Base-by-base conservation (phyloP, 2,113 vertebrate species). In the Callipepla squamata region DNA sequence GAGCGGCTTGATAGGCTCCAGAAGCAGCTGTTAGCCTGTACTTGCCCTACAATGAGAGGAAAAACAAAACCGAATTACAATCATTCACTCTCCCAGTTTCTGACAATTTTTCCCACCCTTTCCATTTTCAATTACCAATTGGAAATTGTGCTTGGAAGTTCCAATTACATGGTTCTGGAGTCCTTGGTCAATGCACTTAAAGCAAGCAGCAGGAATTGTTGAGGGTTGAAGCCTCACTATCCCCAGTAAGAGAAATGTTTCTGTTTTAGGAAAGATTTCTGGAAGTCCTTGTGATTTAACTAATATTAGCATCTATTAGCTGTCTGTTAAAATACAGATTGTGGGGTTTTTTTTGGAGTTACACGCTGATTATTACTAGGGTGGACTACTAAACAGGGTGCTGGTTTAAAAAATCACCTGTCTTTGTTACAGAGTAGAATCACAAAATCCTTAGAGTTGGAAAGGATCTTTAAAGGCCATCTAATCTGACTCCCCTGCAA, bases 31-130 rank as follows among this genome's bases (percentile, higher is more conserved):
- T 26, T 89, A 22, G 13, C 22, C 14, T 62, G 22, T 50, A 45
- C 16, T 28, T 42, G 13, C 74, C 63, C 61, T 22, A 85, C 50
- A 90, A 11, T 16, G 19, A 63, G 55, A 63, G 18, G 32, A 79
- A 65, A 45, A 90, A 45, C 25, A 42, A 85, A 86, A 81, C 17
- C 11, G 22, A 76, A 1, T 76, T 72, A 23, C 0, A 38, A 16
- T 48, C 1, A 1, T 51, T 85, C 30, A 36, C 28, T 1, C 2
- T 73, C 13, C 13, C 47, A 17, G 67, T 68, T 80, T 57, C 21
- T 36, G 58, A 5, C 10, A 40, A 20, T 21, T 21, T 9, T 30
- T 0, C 3, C 4, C 21, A 8, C 5, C 4, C 15, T 12, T 62
- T 83, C 75, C 65, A 20, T 65, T 34, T 59, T 14, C 6, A 6